Evolutionary conservation across 2,888 invertebrate genomes (phyloP).

Genomic region (Lasioglossum zephyrum): DNA sequence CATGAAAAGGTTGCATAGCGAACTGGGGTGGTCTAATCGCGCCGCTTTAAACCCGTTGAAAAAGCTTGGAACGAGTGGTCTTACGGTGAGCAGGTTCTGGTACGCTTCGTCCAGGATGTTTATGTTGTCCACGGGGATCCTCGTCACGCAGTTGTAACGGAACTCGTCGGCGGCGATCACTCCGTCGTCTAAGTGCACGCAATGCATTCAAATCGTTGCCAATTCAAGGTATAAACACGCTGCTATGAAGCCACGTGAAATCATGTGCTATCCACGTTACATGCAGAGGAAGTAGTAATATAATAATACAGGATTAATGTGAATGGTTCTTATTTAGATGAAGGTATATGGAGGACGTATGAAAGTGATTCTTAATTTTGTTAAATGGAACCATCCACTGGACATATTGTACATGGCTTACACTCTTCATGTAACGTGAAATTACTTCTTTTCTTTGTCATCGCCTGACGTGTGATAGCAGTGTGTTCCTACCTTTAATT

Average conservation of each 20-base stretch:
- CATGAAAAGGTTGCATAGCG: slow-evolving; percentile 32
- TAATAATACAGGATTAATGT: no score
- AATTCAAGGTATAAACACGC: neutral
- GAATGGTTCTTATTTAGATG: no score
- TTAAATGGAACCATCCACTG: no score
- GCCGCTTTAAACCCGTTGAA: neutral
- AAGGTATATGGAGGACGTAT: no score
- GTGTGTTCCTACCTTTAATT: no score
- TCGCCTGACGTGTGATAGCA: no score
- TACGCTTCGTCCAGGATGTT: slow-evolving; percentile 91
- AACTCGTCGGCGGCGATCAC: slow-evolving; percentile 92
- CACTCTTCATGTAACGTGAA: no score
- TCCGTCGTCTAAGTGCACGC: slow-evolving; percentile 87
- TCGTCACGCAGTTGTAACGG: slow-evolving; percentile 92
- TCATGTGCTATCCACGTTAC: neutral
- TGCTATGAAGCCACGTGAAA: no score
- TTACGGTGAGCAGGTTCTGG: slow-evolving; percentile 90
- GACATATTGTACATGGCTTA: neutral
- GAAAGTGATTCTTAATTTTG: no score
- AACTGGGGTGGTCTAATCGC: neutral
- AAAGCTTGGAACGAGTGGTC: slow-evolving; percentile 68
- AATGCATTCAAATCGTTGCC: neutral
- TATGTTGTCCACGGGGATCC: slow-evolving; percentile 92
- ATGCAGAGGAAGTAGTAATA: neutral
- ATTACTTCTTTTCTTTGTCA: no score